A percentile compares a stretch with the other conserved stretches of the same genome.
These are phyloP conservation scores for Aotus griseimembra DNA, from an alignment of 2,797 vertebrate species.

Conservation along the genomic window DNA sequence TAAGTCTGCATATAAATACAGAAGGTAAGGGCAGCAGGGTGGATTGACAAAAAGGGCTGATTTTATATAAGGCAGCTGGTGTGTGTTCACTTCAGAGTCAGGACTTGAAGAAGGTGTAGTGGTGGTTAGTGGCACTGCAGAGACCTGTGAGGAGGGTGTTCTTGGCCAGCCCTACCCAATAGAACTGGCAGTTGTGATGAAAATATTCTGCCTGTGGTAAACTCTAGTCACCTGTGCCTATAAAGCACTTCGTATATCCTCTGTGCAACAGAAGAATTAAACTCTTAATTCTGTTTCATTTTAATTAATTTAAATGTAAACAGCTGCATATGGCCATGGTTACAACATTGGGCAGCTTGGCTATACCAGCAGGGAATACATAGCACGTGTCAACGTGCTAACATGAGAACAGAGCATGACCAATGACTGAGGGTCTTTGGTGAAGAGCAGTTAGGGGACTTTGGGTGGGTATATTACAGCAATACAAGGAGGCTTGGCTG, in stretches of 20 bases:
- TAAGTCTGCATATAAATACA: too few relatives aligned
- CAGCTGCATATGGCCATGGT: too few relatives aligned
- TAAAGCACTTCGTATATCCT: too few relatives aligned
- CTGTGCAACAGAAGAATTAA: too few relatives aligned
- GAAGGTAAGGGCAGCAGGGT: too few relatives aligned
- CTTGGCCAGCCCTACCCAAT: fast-evolving
- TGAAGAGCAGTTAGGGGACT: fast-evolving
- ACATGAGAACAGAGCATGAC: too few relatives aligned
- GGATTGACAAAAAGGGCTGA: neutral
- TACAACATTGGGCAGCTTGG: fast-evolving
- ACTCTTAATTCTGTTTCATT: neutral
- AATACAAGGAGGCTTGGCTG: neutral
- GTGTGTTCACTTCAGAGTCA: neutral
- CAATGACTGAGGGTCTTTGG: fast-evolving
- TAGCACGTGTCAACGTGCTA: fast-evolving
- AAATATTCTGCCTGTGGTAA: fast-evolving
- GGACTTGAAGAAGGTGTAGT: fast-evolving
- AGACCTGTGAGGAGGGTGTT: fast-evolving
- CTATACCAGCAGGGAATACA: neutral
- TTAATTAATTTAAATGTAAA: too few relatives aligned
- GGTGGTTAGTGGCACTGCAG: fast-evolving
- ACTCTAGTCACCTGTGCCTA: neutral
- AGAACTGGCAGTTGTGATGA: fast-evolving
- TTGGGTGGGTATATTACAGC: fast-evolving
- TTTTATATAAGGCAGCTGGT: fast-evolving